Conservation (phyloP, 2,888 invertebrate species). For the Hemicrepidius hirtus region DNA sequence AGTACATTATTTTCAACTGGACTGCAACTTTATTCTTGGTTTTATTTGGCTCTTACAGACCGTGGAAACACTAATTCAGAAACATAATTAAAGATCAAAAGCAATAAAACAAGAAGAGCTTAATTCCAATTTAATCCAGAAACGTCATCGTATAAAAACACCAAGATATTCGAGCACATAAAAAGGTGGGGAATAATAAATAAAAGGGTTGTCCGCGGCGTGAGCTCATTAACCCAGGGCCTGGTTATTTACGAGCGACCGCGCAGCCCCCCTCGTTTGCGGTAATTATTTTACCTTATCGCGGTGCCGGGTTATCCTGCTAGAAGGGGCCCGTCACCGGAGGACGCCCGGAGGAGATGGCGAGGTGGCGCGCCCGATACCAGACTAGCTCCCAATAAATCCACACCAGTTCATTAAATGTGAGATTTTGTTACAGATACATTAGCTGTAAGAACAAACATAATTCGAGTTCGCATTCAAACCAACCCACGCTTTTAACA, state of each 20-base stretch:
- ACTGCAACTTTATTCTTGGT: slow-evolving; percentile 7
- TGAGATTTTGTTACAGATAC: slow-evolving; percentile 69
- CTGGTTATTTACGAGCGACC: slow-evolving; percentile 64
- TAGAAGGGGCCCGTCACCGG: slow-evolving; percentile 54
- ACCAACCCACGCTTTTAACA: slow-evolving; percentile 68
- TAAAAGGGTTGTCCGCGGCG: slow-evolving; percentile 66
- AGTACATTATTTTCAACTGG: slow-evolving; percentile 5
- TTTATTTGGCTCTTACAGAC: slow-evolving; percentile 11
- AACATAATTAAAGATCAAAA: slow-evolving; percentile 56
- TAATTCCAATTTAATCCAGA: slow-evolving; percentile 64
- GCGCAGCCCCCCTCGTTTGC: slow-evolving; percentile 54
- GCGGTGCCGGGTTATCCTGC: slow-evolving; percentile 51
- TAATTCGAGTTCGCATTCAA: slow-evolving; percentile 66
- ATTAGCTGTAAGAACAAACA: slow-evolving; percentile 70
- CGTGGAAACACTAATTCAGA: slow-evolving; percentile 52
- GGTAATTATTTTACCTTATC: slow-evolving; percentile 66
- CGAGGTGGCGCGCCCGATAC: slow-evolving; percentile 59
- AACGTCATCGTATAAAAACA: slow-evolving; percentile 61
- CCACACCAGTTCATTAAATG: slow-evolving; percentile 68
- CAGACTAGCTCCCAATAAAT: slow-evolving; percentile 59
- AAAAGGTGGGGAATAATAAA: slow-evolving; percentile 64
- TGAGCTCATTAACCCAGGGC: slow-evolving; percentile 66
- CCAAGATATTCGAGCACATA: slow-evolving; percentile 55
- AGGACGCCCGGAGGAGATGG: slow-evolving; percentile 57
- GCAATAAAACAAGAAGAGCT: slow-evolving; percentile 56